phyloP scores from a whole-genome alignment of 1,140 invertebrate genomes.

The Cyclargus thomasi region DNA sequence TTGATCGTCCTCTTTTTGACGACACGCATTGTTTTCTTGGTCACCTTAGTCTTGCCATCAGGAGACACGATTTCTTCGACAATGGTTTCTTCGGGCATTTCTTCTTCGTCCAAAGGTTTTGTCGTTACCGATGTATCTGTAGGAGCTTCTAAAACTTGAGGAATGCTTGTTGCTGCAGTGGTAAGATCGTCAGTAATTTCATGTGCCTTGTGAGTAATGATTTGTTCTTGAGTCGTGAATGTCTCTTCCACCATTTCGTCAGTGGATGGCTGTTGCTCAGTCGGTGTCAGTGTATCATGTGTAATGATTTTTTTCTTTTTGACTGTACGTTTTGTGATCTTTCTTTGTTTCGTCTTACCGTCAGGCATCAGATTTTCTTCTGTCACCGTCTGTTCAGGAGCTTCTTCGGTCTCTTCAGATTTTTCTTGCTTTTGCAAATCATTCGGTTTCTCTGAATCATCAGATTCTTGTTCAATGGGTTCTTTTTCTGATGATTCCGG shows the following conservation, averaged over 20 bases:
- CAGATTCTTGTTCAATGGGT: slow-evolving; percentile 11
- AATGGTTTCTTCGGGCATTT: slow-evolving; percentile 21
- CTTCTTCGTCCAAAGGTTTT: not conserved
- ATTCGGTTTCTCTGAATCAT: slow-evolving; percentile 31
- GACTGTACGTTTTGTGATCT: slow-evolving; percentile 50
- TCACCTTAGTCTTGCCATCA: slow-evolving; percentile 7
- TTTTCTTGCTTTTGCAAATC: slow-evolving; percentile 13
- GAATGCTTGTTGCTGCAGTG: not conserved
- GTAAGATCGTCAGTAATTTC: not conserved
- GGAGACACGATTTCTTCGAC: slow-evolving; percentile 24
- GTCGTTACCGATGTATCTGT: not conserved
- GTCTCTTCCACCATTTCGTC: not conserved
- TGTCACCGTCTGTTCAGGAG: slow-evolving; percentile 15
- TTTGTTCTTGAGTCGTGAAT: not conserved
- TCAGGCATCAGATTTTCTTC: slow-evolving; percentile 34
- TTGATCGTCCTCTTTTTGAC: slow-evolving; percentile 42
- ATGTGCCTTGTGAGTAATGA: not conserved
- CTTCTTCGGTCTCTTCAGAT: slow-evolving; percentile 33
- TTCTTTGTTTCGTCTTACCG: slow-evolving; percentile 50
- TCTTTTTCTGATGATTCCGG: not conserved
- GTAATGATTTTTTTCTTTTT: slow-evolving; percentile 34
- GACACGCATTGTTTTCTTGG: slow-evolving; percentile 23
- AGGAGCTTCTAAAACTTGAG: not conserved
- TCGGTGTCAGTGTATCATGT: not conserved
- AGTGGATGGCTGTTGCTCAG: not conserved